Evolutionary conservation across 2,113 vertebrate genomes (phyloP), one percentile per base, ranked within the genome.

Genomic region (Ailurus styani): DNA sequence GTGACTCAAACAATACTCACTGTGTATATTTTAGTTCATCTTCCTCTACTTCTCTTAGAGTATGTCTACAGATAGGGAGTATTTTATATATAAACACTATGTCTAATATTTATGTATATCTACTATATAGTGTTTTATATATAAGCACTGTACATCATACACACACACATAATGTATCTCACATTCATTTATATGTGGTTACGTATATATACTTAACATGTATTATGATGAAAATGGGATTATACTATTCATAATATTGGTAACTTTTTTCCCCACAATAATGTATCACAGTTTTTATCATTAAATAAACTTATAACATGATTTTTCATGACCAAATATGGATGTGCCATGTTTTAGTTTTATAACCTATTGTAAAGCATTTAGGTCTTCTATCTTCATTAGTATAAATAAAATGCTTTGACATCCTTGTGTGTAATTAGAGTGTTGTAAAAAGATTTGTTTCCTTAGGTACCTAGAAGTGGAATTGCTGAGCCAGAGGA

Each of bases 81-180:
- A 25, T 85, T 78, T 86, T 75, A 68, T 68, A 17, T 91, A n/a
- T 91, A 47, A 47, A 79, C 45, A 50, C 27, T 86, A 9, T 31
- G 42, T 34, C 50, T 77, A 68, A 40, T 55, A 31, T 70, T 73
- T 52, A 42, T 70, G 73, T 52, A 42, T 70, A 60, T 93, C 92
- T 94, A 83, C 12, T n/a, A 78, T 93, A 88, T 98, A 98, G 89
- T 96, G 45, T 45, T 79, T 42, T 77, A 34, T 98, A 96, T 98
- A 98, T 97, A 86, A 93, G 72, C 52, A 0, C 23, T 88, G 8
- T 54, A 68, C 18, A 54, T 79, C 54, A 54, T 97, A 95, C 9
- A 29, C 3, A 54, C 23, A 75, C 11, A 85, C 31, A 20, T 31
- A 21, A 54, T 42, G 29, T 68, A 68, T 66, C 15, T 94, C 23